Evolutionary conservation across 2,888 invertebrate genomes (phyloP).

Genomic region (Chrysolina americana): DNA sequence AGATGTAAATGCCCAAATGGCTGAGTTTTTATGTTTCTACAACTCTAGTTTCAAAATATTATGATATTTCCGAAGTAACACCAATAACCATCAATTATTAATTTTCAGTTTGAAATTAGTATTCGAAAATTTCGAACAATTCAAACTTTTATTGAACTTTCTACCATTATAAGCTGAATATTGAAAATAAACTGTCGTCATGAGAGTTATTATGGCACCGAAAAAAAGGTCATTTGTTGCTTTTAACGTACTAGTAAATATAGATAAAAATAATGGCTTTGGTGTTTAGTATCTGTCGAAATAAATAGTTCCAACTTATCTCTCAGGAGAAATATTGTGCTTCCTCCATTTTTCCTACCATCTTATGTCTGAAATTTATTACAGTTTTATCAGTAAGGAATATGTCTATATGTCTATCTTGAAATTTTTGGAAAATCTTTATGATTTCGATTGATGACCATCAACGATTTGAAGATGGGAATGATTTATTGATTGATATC

Average conservation of each 20-base stretch:
- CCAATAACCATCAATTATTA: background rate
- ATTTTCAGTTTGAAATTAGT: background rate
- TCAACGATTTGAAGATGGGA: too few relatives aligned
- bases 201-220: background rate
- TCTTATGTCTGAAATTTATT: slow-evolving; percentile 6
- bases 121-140: too few relatives aligned
- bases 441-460: background rate
- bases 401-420: background rate
- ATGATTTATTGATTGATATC: too few relatives aligned
- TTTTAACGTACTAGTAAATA: slow-evolving; percentile 1
- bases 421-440: background rate
- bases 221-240: slow-evolving; percentile 13
- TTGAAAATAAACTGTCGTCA: background rate
- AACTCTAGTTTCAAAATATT: too few relatives aligned
- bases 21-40: too few relatives aligned
- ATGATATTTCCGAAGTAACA: too few relatives aligned
- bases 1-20: too few relatives aligned
- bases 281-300: slow-evolving; percentile 20
- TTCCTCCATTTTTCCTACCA: background rate
- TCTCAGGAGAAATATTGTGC: slow-evolving; percentile 10
- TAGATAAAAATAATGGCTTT: slow-evolving; percentile 15
- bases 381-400: background rate
- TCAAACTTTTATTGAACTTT: background rate
- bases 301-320: slow-evolving; percentile 14
- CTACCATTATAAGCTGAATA: background rate